A percentile compares a stretch with the other conserved stretches of the same genome.
Conservation (phyloP, 2,113 vertebrate species). For the Gambusia holbrooki region DNA sequence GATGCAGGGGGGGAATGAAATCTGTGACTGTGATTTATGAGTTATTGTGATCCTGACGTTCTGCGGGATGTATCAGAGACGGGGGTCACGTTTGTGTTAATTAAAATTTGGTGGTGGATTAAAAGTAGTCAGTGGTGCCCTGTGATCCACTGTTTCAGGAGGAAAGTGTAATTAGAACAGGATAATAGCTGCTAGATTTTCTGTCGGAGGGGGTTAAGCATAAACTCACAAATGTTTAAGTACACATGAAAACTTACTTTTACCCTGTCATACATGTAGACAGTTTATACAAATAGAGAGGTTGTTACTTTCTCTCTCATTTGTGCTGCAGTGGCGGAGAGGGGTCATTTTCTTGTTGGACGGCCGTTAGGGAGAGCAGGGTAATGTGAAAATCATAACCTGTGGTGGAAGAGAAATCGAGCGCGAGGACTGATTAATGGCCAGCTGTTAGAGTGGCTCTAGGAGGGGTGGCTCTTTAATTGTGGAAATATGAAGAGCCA, state of each 20-base stretch:
- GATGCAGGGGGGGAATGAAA: constrained; percentile 67
- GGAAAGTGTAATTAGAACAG: constrained; percentile 79
- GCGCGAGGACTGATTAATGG: constrained; percentile 64
- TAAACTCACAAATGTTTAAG: not conserved
- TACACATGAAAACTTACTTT: constrained; percentile 12
- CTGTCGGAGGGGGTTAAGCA: not conserved
- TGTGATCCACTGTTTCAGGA: constrained; percentile 75
- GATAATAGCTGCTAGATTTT: constrained; percentile 63
- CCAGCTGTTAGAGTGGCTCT: constrained; percentile 50
- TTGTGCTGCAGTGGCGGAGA: not conserved
- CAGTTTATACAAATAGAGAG: not conserved
- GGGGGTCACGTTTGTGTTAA: constrained; percentile 79
- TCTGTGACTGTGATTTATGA: constrained; percentile 77
- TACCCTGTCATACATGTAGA: not conserved
- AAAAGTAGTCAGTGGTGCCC: constrained; percentile 78
- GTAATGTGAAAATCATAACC: constrained; percentile 72
- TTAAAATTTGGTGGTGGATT: constrained; percentile 80
- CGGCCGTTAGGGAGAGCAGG: constrained; percentile 32
- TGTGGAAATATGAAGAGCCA: constrained; percentile 58
- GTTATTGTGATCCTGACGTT: constrained; percentile 75
- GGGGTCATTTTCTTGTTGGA: constrained; percentile 52
- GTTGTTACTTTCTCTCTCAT: constrained; percentile 11
- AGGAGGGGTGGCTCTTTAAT: constrained; percentile 51
- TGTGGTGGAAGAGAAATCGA: constrained; percentile 62
- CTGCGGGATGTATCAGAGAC: constrained; percentile 68